These are phyloP conservation scores for Myrmophylax atrothorax DNA, from an alignment of 2,113 vertebrate genomes.

Conservation along the genomic window DNA sequence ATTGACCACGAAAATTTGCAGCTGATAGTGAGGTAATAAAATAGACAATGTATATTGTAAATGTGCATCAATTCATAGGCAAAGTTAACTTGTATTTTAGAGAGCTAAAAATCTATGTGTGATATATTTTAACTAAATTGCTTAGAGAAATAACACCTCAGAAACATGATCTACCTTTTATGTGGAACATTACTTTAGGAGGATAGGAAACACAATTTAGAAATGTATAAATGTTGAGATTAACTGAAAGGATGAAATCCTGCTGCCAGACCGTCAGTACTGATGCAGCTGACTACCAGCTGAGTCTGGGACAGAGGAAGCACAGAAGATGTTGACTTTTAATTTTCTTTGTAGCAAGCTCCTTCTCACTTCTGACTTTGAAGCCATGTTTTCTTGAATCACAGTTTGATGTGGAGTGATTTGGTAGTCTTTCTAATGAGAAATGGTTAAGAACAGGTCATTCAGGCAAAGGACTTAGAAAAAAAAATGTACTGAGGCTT, in stretches of 20 bases:
- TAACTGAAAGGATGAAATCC: not conserved
- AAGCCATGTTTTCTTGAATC: not conserved
- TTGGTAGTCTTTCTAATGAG: not conserved
- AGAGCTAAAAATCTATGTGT: not conserved
- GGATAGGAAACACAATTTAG: not conserved
- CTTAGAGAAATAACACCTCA: not conserved
- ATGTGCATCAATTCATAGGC: not conserved
- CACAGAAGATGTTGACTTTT: not conserved
- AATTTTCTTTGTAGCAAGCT: not conserved
- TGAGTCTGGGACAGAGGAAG: not conserved
- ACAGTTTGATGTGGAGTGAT: not conserved
- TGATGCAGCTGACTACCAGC: not conserved
- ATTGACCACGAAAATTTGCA: not conserved
- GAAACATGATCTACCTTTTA: not conserved
- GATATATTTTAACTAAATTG: not conserved
- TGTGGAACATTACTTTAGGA: not conserved
- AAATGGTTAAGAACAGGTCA: not conserved
- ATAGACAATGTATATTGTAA: not conserved
- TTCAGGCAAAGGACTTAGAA: not conserved
- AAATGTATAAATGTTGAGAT: not conserved
- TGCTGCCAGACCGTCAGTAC: fast-evolving
- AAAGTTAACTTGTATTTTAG: not conserved
- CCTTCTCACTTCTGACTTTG: not conserved
- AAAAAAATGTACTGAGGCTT: not conserved
- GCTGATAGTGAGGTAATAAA: not conserved